These are phyloP conservation scores for Cerastis rubricosa DNA, from an alignment of 2,888 invertebrate species.

Conservation along the genomic window DNA sequence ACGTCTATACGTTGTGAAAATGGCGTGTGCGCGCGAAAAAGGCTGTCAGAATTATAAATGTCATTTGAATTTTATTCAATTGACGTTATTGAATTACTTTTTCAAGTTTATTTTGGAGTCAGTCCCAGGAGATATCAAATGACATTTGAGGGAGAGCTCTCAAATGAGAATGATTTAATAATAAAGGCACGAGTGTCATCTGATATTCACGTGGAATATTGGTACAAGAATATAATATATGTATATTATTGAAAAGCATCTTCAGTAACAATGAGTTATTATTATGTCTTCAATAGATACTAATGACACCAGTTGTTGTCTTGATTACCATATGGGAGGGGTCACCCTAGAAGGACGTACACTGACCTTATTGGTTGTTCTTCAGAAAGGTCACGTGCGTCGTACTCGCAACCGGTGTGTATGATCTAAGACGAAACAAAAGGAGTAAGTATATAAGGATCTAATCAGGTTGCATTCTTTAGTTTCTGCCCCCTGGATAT, in stretches of 20 bases:
- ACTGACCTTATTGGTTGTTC: background rate
- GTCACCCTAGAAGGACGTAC: background rate
- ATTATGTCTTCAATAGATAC: background rate
- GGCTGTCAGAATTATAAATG: conserved; percentile 18
- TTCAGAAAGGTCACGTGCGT: background rate
- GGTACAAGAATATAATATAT: conserved; percentile 7
- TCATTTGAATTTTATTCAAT: conserved; percentile 26
- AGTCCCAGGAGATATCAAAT: conserved; percentile 42
- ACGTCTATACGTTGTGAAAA: conserved; percentile 20
- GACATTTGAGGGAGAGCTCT: conserved; percentile 9
- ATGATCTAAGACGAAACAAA: background rate
- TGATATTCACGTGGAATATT: conserved; percentile 11
- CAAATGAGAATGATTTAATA: conserved; percentile 37
- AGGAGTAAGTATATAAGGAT: background rate
- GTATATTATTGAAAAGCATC: background rate
- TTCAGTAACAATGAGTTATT: background rate
- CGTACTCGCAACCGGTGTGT: background rate
- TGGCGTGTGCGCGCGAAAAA: conserved; percentile 10
- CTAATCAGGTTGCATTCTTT: background rate
- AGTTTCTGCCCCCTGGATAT: too few species aligned
- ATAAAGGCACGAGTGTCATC: conserved; percentile 2
- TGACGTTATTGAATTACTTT: conserved; percentile 33
- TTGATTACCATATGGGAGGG: background rate
- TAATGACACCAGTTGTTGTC: background rate
- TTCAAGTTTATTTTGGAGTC: conserved; percentile 34